These are phyloP conservation scores for Samia ricini DNA, from an alignment of 1,140 invertebrate species.

Conservation along the genomic window DNA sequence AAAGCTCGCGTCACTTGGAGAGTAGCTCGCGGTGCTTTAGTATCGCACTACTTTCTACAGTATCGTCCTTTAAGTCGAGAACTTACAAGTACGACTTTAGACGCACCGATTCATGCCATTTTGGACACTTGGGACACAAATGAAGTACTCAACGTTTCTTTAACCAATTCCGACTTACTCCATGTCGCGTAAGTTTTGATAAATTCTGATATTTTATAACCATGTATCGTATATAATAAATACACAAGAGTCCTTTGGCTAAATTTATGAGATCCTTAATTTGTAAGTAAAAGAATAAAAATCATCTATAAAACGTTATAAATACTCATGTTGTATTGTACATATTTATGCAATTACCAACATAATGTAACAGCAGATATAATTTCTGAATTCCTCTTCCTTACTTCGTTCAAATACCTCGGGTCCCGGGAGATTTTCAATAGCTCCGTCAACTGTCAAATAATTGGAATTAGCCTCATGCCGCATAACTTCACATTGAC, in stretches of 20 bases:
- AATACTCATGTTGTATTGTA: too few relatives aligned
- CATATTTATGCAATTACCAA: too few relatives aligned
- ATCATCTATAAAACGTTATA: too few relatives aligned
- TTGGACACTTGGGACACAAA: conserved; percentile 60
- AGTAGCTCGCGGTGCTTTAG: conserved; percentile 49
- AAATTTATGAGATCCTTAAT: too few relatives aligned
- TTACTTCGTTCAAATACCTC: conserved; percentile 27
- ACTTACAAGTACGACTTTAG: conserved; percentile 46
- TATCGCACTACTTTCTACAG: conserved; percentile 65
- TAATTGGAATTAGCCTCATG: conserved; percentile 62
- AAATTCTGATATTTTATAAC: background rate
- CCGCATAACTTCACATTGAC: conserved; percentile 49
- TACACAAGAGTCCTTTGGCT: too few relatives aligned
- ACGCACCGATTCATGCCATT: conserved; percentile 58
- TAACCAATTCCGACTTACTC: conserved; percentile 62
- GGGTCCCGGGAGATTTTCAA: conserved; percentile 60
- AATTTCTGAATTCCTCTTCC: background rate
- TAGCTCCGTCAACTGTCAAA: conserved; percentile 56
- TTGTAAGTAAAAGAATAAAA: too few relatives aligned
- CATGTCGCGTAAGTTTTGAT: conserved; percentile 62
- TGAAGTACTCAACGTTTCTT: conserved; percentile 61
- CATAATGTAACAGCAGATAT: background rate
- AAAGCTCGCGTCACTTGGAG: conserved; percentile 64
- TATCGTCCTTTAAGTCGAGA: conserved; percentile 54
- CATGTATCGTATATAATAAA: background rate